Evolutionary conservation across 1,140 invertebrate species (phyloP), one percentile per base, ranked within the genome.

Genomic region (Heliconius nattereri): DNA sequence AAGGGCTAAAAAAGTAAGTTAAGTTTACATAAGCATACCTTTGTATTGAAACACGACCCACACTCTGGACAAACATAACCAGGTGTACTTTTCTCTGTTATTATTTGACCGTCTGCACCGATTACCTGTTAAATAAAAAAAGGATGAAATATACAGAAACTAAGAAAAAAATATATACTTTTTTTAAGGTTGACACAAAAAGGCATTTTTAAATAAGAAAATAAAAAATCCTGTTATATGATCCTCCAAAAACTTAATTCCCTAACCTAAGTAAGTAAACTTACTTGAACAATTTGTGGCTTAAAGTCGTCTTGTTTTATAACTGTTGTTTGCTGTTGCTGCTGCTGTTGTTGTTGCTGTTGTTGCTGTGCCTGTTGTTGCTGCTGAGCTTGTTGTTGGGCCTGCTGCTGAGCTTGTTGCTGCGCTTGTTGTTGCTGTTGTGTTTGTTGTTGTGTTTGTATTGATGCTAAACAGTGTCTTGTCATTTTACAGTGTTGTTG

Each of bases 401-500:
- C 49, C 26, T 66, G 60, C n/a, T 66, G 60, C n/a, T 66, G 60
- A 13, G 20, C 87, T 37, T 92, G 91, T 6, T 93, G 89, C 71
- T 87, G 85, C 1, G 49, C 52, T 60, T 85, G 89, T 87, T 92
- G 83, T 85, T 94, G 85, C 11, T 84, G 83, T 37, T 90, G 86
- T 54, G 85, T 83, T n/a, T 85, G 83, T 45, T 89, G 85, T 70
- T 85, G 84, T 49, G 81, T 83, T 29, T 84, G 86, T 87, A 86
- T 71, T 82, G 84, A n/a, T 87, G 85, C 13, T 87, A 66, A 66
- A 13, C 95, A 96, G 78, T 96, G 95, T 83, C 95, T 94, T 76
- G 94, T 93, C 70, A 96, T 95, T 88, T 97, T 97, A 78, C 96
- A 96, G 85, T 97, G 97, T 81, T 96, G 95, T 76, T 96, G 95